These are phyloP conservation scores for Acanthopleura granulata DNA, from an alignment of 2,888 invertebrate genomes.

Conservation along the genomic window DNA sequence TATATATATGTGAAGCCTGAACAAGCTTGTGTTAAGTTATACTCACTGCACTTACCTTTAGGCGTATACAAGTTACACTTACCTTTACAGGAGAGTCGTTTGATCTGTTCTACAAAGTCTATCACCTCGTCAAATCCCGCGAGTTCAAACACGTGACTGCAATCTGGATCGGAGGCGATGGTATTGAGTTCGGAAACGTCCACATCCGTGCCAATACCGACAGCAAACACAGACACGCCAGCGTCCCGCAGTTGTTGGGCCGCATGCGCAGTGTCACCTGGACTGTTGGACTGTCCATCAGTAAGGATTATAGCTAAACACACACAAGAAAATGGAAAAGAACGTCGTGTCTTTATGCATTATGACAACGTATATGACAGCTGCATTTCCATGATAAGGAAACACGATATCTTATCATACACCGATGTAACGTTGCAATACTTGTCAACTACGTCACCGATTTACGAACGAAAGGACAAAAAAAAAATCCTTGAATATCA, in stretches of 20 bases:
- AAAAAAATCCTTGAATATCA: no score
- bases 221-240: constrained; percentile 24
- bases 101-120: constrained; percentile 6
- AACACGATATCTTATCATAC: no score
- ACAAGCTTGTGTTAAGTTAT: not conserved
- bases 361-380: no score
- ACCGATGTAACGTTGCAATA: no score
- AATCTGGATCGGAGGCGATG: constrained; percentile 22
- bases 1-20: no score
- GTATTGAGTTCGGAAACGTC: constrained; percentile 21
- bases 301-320: constrained; percentile 38
- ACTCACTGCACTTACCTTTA: not conserved
- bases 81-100: not conserved
- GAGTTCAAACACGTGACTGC: not conserved
- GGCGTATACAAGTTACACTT: not conserved
- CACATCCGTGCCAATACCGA: constrained; percentile 21
- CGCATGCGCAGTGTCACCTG: constrained; percentile 28
- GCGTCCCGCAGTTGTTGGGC: constrained; percentile 14
- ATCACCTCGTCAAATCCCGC: not conserved
- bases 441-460: no score
- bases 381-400: no score
- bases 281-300: constrained; percentile 39
- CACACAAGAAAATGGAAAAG: no score
- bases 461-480: no score
- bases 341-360: no score